Conservation (phyloP, 2,113 vertebrate genomes). For the Psittacus erithacus region DNA sequence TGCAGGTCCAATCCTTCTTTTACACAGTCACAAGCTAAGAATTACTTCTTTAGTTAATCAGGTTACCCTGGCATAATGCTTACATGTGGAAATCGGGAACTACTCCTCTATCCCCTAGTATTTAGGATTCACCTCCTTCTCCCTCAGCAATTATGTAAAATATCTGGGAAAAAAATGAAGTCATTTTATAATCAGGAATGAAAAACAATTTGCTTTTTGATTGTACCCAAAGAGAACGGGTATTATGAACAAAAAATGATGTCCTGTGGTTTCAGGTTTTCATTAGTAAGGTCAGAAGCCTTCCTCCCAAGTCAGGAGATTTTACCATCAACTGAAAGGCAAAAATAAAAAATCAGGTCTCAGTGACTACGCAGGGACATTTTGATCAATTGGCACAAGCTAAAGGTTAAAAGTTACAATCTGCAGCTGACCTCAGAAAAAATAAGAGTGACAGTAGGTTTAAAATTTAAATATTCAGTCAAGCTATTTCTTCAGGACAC, state of each 20-base stretch:
- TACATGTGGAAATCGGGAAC: neutral
- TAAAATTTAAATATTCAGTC: neutral
- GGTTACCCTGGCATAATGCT: neutral
- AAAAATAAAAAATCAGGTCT: neutral
- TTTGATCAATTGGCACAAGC: neutral
- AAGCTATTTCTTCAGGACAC: neutral
- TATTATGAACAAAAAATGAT: neutral
- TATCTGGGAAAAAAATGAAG: neutral
- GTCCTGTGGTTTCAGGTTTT: neutral
- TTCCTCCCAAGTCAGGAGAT: neutral
- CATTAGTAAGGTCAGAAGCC: neutral
- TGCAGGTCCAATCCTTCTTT: neutral
- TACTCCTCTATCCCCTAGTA: neutral
- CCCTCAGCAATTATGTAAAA: neutral
- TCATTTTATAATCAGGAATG: neutral
- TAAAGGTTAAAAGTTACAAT: constrained; percentile 14
- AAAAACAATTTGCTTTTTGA: neutral
- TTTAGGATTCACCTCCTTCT: neutral
- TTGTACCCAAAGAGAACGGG: neutral
- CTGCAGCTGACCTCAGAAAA: neutral
- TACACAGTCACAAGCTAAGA: neutral
- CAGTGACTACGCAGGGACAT: neutral
- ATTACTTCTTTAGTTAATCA: neutral
- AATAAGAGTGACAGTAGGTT: neutral
- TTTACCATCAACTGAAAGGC: neutral